Evolutionary conservation across 2,888 invertebrate species (phyloP).

Genomic region (Amiota mariae): DNA sequence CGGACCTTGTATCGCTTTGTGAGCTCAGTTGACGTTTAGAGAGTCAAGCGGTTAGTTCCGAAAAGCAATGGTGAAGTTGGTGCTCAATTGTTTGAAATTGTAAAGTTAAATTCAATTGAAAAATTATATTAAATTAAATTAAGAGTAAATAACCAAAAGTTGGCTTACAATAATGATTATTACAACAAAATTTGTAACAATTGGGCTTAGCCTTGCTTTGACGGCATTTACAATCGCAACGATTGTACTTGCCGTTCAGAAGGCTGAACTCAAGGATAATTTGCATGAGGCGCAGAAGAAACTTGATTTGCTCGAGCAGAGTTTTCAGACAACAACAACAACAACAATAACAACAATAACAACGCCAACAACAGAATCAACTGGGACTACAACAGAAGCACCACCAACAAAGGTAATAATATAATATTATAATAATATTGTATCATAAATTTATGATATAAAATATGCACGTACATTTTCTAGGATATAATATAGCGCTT

Average conservation of each 20-base stretch:
- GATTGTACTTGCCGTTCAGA: conserved; percentile 75
- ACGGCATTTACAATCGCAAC: conserved; percentile 75
- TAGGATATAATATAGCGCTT: too few relatives aligned
- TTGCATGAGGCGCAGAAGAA: conserved; percentile 60
- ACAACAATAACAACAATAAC: conserved; percentile 34
- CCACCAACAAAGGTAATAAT: not conserved
- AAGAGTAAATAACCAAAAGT: too few relatives aligned
- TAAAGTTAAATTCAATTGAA: too few relatives aligned
- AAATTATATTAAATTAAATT: too few relatives aligned
- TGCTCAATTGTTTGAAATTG: too few relatives aligned
- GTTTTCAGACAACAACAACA: conserved; percentile 47
- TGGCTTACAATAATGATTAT: conserved; percentile 57
- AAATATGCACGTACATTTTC: too few relatives aligned
- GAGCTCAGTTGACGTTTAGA: conserved; percentile 52
- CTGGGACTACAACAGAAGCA: conserved; percentile 11
- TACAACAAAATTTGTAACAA: conserved; percentile 63
- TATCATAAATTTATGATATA: too few relatives aligned
- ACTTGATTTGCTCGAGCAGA: conserved; percentile 58
- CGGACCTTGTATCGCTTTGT: conserved; percentile 37
- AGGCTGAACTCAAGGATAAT: conserved; percentile 61
- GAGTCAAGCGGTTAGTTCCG: conserved; percentile 32
- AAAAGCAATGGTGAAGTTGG: not conserved
- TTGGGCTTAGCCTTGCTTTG: conserved; percentile 63
- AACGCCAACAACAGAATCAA: conserved; percentile 37
- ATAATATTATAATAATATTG: not conserved